A percentile compares a stretch with the other conserved stretches of the same genome.
phyloP scores from a whole-genome alignment of 2,888 invertebrate species.

The Acanthosoma haemorrhoidale region DNA sequence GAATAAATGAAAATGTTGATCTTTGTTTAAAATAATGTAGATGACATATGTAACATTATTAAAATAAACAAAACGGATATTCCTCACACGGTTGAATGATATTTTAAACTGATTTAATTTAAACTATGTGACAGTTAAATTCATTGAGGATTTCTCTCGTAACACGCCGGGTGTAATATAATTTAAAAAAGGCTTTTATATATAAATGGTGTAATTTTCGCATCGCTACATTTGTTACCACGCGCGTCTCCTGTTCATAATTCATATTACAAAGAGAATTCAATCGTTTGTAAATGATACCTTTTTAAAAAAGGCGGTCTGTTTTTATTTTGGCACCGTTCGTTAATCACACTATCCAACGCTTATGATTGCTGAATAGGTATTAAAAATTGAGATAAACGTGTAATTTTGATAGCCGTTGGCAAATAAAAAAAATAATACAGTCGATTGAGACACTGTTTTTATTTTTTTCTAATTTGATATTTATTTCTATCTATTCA shows the following conservation, averaged over 20 bases:
- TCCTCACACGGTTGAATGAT: too few species aligned
- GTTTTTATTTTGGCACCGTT: neutral
- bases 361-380: too few species aligned
- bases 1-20: too few species aligned
- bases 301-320: neutral
- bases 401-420: too few species aligned
- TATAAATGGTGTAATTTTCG: conserved; percentile 2
- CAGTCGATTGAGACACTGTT: too few species aligned
- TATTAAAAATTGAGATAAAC: too few species aligned
- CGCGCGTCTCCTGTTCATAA: neutral
- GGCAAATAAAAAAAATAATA: too few species aligned
- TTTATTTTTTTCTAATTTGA: too few species aligned
- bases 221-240: neutral
- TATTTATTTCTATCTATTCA: too few species aligned
- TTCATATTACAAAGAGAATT: neutral
- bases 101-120: neutral
- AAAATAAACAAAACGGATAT: too few species aligned
- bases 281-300: conserved; percentile 12
- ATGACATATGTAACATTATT: too few species aligned
- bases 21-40: too few species aligned
- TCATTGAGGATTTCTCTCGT: neutral
- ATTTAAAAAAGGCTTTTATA: conserved; percentile 10
- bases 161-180: neutral
- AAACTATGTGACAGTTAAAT: neutral
- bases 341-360: neutral